phyloP scores from a whole-genome alignment of 2,888 invertebrate genomes.

The Polymixis flavicincta region DNA sequence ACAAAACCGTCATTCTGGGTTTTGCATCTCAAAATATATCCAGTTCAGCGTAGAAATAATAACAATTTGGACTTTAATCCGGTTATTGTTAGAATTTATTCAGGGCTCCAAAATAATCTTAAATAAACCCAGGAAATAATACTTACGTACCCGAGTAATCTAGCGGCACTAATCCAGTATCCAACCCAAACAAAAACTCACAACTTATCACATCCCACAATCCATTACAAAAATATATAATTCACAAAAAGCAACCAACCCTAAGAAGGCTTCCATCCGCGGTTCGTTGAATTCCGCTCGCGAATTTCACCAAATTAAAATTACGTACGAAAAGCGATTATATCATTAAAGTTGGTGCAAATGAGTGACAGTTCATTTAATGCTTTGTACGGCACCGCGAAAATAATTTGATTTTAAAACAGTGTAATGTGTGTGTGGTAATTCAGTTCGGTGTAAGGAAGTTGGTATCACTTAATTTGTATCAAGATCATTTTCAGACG shows the following conservation, averaged over 20 bases:
- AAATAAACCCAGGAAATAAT: not conserved
- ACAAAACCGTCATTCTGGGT: not conserved
- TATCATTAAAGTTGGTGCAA: slow-evolving; percentile 65
- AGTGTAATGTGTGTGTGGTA: slow-evolving; percentile 12
- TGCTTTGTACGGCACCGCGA: slow-evolving; percentile 25
- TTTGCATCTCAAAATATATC: too few relatives aligned
- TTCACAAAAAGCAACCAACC: slow-evolving; percentile 43
- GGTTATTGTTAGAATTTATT: not conserved
- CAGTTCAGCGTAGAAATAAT: too few relatives aligned
- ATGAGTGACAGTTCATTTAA: slow-evolving; percentile 69
- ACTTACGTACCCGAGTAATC: slow-evolving; percentile 8
- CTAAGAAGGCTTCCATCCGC: slow-evolving; percentile 38
- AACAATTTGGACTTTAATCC: not conserved
- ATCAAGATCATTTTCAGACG: not conserved
- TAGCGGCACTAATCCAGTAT: slow-evolving; percentile 20
- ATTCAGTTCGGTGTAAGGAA: slow-evolving; percentile 7
- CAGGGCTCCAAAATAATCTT: not conserved
- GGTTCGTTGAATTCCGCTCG: slow-evolving; percentile 60
- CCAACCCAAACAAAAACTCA: not conserved
- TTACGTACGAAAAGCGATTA: slow-evolving; percentile 67
- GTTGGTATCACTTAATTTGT: slow-evolving; percentile 8
- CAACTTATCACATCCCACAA: not conserved
- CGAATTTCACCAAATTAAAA: slow-evolving; percentile 65
- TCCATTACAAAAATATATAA: slow-evolving; percentile 35
- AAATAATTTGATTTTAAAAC: slow-evolving; percentile 59